Percentiles rank a stretch among this genome's conserved stretches.
These are phyloP conservation scores for Limanda limanda DNA, from an alignment of 2,113 vertebrate genomes.

Conservation along the genomic window DNA sequence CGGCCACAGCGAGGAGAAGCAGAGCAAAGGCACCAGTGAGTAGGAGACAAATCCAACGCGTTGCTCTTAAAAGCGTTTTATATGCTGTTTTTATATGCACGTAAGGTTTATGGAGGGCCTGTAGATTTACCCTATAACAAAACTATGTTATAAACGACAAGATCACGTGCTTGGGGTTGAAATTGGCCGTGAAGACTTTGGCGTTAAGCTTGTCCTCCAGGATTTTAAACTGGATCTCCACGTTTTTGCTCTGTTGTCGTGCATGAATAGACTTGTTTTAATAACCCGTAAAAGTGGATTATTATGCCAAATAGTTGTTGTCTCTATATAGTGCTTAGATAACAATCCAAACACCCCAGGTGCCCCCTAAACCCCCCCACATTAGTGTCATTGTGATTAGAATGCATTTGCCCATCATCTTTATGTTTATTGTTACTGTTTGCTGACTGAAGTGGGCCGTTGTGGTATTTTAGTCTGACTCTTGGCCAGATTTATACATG, in stretches of 20 bases:
- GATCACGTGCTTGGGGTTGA: slow-evolving; percentile 99
- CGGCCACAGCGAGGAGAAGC: slow-evolving; percentile 96
- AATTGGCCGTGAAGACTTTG: slow-evolving; percentile 97
- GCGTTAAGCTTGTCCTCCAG: slow-evolving; percentile 59
- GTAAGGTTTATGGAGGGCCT: slow-evolving; percentile 98
- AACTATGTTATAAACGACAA: slow-evolving; percentile 98
- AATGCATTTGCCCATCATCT: neutral
- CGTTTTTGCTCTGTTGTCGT: neutral
- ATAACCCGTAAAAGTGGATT: slow-evolving; percentile 18
- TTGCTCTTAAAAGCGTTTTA: slow-evolving; percentile 97
- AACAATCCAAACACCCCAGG: neutral
- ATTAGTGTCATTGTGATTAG: neutral
- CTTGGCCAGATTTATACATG: slow-evolving; percentile 11
- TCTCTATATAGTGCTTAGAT: neutral
- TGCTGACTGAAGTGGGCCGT: neutral
- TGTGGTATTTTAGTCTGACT: slow-evolving; percentile 10
- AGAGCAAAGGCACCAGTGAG: slow-evolving; percentile 91
- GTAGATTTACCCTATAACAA: slow-evolving; percentile 96
- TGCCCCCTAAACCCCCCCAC: rapidly evolving
- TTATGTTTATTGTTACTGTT: neutral
- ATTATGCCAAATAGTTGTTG: neutral
- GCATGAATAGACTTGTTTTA: neutral
- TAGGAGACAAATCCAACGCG: slow-evolving; percentile 87
- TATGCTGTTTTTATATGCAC: slow-evolving; percentile 99
- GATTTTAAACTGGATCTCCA: slow-evolving; percentile 27